phyloP scores from a whole-genome alignment of 2,113 vertebrate genomes.

The Cairina moschata region DNA sequence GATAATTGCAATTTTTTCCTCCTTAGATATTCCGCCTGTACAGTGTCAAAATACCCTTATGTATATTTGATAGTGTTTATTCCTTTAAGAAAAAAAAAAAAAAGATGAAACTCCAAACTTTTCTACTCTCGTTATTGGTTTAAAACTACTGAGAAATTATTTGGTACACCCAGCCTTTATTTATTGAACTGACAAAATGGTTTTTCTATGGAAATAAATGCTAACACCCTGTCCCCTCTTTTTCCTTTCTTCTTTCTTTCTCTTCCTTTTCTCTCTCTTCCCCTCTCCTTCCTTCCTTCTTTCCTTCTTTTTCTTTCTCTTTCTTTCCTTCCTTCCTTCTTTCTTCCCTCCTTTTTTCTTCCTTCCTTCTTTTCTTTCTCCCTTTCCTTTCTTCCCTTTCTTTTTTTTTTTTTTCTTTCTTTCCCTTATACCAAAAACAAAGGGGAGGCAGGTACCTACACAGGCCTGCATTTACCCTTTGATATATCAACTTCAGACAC shows the following conservation, averaged over 20 bases:
- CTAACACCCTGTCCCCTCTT: accelerated
- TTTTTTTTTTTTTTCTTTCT: background rate
- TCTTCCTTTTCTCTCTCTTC: no score
- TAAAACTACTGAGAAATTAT: background rate
- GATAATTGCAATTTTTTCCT: background rate
- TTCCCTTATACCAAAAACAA: background rate
- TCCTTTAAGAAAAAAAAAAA: background rate
- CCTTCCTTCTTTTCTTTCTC: no score
- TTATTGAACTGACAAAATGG: background rate
- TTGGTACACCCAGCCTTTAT: background rate
- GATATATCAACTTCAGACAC: background rate
- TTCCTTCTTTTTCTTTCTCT: no score
- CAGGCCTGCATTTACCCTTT: background rate
- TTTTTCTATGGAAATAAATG: background rate
- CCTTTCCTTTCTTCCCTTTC: no score
- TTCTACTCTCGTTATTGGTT: background rate
- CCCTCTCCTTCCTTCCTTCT: background rate
- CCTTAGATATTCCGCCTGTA: background rate
- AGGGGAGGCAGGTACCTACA: background rate
- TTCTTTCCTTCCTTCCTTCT: accelerated
- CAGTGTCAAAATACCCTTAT: background rate
- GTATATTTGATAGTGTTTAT: background rate
- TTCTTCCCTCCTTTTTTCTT: background rate
- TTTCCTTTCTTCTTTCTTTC: no score
- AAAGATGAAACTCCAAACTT: background rate